phyloP scores from a whole-genome alignment of 2,888 invertebrate genomes.

The Agrypnus murinus region DNA sequence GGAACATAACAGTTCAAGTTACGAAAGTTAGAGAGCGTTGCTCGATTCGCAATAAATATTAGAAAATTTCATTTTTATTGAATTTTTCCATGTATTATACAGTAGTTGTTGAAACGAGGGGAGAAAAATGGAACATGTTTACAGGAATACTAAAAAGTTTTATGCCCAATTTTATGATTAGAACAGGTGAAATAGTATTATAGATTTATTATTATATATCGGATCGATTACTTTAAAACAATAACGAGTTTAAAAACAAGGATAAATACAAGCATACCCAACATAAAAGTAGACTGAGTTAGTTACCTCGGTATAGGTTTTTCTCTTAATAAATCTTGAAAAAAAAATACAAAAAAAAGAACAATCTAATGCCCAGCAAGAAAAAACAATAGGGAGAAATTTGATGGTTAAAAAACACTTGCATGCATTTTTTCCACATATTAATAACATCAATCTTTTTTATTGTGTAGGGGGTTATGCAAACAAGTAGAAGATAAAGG shows the following conservation, averaged over 20 bases:
- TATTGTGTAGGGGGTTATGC: too few species aligned
- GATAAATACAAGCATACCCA: slow-evolving; percentile 4
- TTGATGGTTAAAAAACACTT: too few species aligned
- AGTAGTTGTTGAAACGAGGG: slow-evolving; percentile 22
- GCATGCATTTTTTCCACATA: too few species aligned
- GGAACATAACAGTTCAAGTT: slow-evolving; percentile 79
- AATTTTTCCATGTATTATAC: slow-evolving; percentile 9
- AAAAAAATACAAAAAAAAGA: neutral
- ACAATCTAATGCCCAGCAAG: neutral
- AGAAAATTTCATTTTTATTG: neutral
- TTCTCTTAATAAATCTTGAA: slow-evolving; percentile 18
- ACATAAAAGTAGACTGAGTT: slow-evolving; percentile 43
- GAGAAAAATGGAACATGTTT: slow-evolving; percentile 17
- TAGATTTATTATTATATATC: slow-evolving; percentile 35
- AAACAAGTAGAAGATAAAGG: too few species aligned
- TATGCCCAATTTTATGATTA: slow-evolving; percentile 21
- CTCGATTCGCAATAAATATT: neutral
- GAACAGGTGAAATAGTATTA: slow-evolving; percentile 8
- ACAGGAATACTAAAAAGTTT: slow-evolving; percentile 36
- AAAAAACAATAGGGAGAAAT: too few species aligned
- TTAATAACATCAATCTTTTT: too few species aligned
- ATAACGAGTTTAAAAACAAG: neutral
- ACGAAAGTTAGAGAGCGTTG: slow-evolving; percentile 74
- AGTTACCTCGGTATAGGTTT: slow-evolving; percentile 51
- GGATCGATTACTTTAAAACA: neutral